Evolutionary conservation across 2,113 vertebrate genomes (phyloP).

Genomic region (Cygnus atratus): DNA sequence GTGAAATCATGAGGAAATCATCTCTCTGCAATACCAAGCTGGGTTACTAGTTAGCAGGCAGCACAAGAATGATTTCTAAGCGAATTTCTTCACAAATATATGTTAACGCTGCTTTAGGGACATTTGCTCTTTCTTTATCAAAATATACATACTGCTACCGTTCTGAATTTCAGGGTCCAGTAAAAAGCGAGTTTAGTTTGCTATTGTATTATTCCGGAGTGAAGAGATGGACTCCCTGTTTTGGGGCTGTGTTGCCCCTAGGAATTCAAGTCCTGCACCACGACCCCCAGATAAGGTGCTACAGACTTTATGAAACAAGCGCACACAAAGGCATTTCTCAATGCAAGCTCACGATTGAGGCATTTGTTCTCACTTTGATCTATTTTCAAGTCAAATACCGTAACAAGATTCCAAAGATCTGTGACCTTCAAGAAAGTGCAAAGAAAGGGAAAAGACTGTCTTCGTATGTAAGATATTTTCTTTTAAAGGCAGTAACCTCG

Average conservation of each 20-base stretch:
- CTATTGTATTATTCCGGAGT: background rate
- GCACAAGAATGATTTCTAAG: background rate
- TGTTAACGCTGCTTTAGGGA: background rate
- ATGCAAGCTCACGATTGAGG: background rate
- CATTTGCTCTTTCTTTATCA: background rate
- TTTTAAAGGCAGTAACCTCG: background rate
- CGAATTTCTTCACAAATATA: background rate
- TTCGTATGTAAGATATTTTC: background rate
- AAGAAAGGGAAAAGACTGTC: background rate
- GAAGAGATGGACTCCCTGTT: background rate
- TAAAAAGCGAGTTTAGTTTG: accelerated
- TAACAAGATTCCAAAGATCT: background rate
- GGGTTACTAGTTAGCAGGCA: background rate
- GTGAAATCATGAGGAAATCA: slow-evolving; percentile 11
- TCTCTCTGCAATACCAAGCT: background rate
- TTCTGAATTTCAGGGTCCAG: background rate
- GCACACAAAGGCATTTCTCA: background rate
- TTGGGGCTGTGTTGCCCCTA: background rate
- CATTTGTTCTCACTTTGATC: background rate
- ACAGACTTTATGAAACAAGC: accelerated
- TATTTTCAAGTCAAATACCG: background rate
- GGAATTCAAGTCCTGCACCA: background rate
- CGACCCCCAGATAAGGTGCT: background rate
- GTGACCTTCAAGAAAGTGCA: background rate
- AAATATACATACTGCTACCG: accelerated